Conservation (phyloP, 2,888 invertebrate species). For the Drosophila mimetica region DNA sequence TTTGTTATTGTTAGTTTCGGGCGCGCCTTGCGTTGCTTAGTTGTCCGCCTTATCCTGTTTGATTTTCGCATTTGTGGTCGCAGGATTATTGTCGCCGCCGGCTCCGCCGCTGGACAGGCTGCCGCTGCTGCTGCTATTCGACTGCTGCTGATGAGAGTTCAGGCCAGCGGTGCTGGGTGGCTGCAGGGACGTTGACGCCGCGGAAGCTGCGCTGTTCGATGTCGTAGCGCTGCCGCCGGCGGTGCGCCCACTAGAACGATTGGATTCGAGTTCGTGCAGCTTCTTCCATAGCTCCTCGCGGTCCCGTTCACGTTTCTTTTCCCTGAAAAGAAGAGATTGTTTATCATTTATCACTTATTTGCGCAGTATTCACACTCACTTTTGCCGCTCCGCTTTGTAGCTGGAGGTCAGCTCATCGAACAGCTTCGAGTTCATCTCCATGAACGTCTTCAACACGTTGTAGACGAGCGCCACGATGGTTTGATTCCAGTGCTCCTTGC, state of each 20-base stretch:
- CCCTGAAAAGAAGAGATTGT: constrained; percentile 67
- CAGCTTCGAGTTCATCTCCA: constrained; percentile 98
- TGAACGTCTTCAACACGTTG: constrained; percentile 97
- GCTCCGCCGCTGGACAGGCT: constrained; percentile 72
- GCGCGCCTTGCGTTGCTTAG: constrained; percentile 74
- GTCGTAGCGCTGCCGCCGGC: constrained; percentile 77
- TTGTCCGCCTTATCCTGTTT: constrained; percentile 80
- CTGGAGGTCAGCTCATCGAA: constrained; percentile 98
- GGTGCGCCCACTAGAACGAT: constrained; percentile 84
- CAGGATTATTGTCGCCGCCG: constrained; percentile 82
- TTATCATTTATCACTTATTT: neutral
- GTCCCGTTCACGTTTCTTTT: constrained; percentile 91
- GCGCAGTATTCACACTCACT: constrained; percentile 87
- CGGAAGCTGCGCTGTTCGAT: constrained; percentile 58
- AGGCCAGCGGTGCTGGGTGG: constrained; percentile 58
- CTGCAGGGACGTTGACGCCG: constrained; percentile 68
- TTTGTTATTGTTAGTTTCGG: constrained; percentile 56
- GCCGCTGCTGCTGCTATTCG: constrained; percentile 81
- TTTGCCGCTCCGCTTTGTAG: constrained; percentile 99
- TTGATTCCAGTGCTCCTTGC: constrained; percentile 98
- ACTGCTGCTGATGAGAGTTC: constrained; percentile 82
- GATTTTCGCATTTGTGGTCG: constrained; percentile 79
- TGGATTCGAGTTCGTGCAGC: constrained; percentile 94
- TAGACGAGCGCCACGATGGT: constrained; percentile 97
- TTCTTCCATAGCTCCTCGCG: constrained; percentile 99